Evolutionary conservation across 1,140 invertebrate species (phyloP).

Genomic region (Orussus abietinus): DNA sequence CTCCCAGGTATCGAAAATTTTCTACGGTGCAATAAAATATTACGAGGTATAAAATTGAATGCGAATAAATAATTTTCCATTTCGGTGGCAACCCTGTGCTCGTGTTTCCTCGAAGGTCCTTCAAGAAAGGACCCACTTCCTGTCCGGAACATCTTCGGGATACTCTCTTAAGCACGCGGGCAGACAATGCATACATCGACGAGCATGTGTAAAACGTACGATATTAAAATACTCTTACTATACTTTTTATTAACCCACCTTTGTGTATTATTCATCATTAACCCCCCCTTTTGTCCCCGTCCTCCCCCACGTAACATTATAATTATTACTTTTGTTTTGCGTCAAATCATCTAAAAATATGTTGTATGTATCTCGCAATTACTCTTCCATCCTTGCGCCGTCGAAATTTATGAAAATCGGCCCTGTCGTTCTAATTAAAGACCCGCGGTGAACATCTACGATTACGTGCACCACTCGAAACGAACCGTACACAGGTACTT

Average conservation of each 20-base stretch:
- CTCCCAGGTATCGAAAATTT: too few species aligned
- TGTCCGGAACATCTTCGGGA: too few species aligned
- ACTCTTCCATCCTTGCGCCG: too few species aligned
- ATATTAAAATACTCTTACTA: constrained; percentile 39
- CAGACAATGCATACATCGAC: constrained; percentile 18
- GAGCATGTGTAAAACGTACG: constrained; percentile 32
- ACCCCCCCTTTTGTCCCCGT: background rate
- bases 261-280: constrained; percentile 7
- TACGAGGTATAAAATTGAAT: too few species aligned
- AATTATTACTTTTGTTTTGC: constrained; percentile 16
- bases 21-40: too few species aligned
- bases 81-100: too few species aligned
- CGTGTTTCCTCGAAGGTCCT: background rate
- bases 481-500: too few species aligned
- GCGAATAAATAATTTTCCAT: too few species aligned
- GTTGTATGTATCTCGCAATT: constrained; percentile 30
- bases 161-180: constrained; percentile 10
- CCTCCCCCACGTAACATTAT: constrained; percentile 5
- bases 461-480: too few species aligned
- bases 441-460: too few species aligned
- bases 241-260: constrained; percentile 18
- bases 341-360: constrained; percentile 44
- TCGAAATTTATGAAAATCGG: background rate
- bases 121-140: too few species aligned
- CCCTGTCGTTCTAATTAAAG: too few species aligned